These are phyloP conservation scores for Synanthedon vespiformis DNA, from an alignment of 2,888 invertebrate species.

Conservation along the genomic window DNA sequence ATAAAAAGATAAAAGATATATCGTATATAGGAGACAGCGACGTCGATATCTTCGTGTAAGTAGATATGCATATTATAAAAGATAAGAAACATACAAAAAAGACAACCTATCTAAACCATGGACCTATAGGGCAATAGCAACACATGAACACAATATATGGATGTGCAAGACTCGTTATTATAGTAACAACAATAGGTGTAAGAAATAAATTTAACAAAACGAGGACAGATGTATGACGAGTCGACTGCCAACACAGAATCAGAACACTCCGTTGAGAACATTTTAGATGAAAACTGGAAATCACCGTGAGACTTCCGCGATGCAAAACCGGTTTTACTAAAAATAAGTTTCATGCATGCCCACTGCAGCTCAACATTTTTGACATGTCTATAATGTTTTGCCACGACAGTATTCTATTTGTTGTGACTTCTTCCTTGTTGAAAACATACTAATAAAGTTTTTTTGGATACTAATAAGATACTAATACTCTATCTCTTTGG, in stretches of 20 bases:
- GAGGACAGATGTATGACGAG: slow-evolving; percentile 31
- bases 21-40: neutral
- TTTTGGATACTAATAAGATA: no score
- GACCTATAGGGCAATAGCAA: neutral
- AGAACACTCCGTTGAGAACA: slow-evolving; percentile 3
- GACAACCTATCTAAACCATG: neutral
- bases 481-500: no score
- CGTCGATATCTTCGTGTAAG: neutral
- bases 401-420: no score
- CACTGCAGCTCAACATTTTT: no score
- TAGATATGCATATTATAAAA: neutral
- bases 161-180: slow-evolving; percentile 20
- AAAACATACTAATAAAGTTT: no score
- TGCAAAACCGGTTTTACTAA: slow-evolving; percentile 38
- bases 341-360: neutral
- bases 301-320: slow-evolving; percentile 52
- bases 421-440: no score
- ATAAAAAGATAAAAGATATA: neutral
- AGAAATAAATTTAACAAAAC: slow-evolving; percentile 24
- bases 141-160: slow-evolving; percentile 9
- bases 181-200: slow-evolving; percentile 22
- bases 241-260: slow-evolving; percentile 6
- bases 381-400: no score
- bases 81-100: neutral
- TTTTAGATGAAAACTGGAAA: slow-evolving; percentile 48